Evolutionary conservation across 2,888 invertebrate species (phyloP), one percentile per base, ranked within the genome.

Genomic region (Campopleginae sp.): DNA sequence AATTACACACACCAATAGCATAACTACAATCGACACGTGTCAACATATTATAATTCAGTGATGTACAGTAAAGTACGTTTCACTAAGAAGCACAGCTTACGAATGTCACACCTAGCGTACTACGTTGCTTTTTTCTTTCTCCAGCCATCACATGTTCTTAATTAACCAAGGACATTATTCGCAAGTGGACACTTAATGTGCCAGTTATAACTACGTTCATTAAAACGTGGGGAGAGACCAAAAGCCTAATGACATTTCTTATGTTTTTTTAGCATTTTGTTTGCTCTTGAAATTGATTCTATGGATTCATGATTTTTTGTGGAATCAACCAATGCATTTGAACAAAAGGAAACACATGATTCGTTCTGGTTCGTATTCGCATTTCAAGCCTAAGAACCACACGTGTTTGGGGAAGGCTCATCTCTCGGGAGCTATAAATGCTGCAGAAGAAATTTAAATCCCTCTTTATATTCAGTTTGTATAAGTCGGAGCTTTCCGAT

Each of bases 81-180:
- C 51, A 70, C 84, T 78, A 81, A 78, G n/a, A 80, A 84, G 84
- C 81, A 81, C 77, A 46, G 63, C 63, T 58, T 42, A 81, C 61
- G 46, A 80, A 78, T 74, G 68, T 81, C 78, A 74, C 46, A 63
- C 23, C 72, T 31, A 48, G 80, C 76, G 44, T 38, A 82, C 78
- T 76, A 85, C 68, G 27, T 48, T 74, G 33, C 0, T 51, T 27
- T 27, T 58, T 19, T 31, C 17, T 66, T 19, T 68, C 23, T 33
- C 19, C 58, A 46, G 42, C 63, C 70, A 44, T 70, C 70, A 33
- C 23, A 63, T 42, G 61, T 54, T 66, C 68, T 19, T 77, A 61
- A 80, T 84, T 80, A 72, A 84, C 58, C n/a, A 38, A 38, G 84
- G 80, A 84, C 77, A 72, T 77, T 80, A 71, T 66, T 58, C 58